Base-by-base conservation (phyloP, 2,888 invertebrate genomes). In the Physocephala rufipes region DNA sequence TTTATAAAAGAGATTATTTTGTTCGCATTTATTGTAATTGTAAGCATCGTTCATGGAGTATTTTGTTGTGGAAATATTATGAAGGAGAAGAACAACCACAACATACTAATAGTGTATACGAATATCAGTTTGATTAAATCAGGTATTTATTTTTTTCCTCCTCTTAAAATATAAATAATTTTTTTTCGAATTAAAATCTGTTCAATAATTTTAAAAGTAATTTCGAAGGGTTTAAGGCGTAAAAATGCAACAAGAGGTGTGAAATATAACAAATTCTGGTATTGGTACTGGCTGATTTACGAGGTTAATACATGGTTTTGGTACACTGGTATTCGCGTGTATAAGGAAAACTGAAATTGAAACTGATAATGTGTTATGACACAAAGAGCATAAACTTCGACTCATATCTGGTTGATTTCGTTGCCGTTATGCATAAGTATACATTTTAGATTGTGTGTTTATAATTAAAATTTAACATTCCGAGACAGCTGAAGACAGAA, bases 221-320 rank as follows among this genome's bases (percentile, higher is more conserved):
- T 73, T 74, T 36, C 73, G 66, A 74, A 74, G 72, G 74, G 30
- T 59, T 73, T 68, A 70, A 74, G 73, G 72, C 69, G 71, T 73
- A 45, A 45, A 59, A 67, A 28, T 51, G 53, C 67, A 36, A 71
- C 71, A 66, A 66, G 49, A 63, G 53, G 55, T 71, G 63, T 65
- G 68, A 68, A 67, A 59, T 30, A 62, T 24, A 26, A 67, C 63
- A 55, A 62, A 62, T 45, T 62, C 71, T 63, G 67, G 21, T 67
- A 36, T 67, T 64, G 63, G 24, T 70, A 59, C 69, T 63, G 70
- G 70, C 65, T 36, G 36, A 62, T 62, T 55, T 49, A 49, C 36
- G 45, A 58, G 30, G 58, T 49, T 70, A 19, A 28, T 58, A 9
- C 4, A 47, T 59, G 47, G 65, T 65, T 45, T n/a, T n/a, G n/a